phyloP scores from a whole-genome alignment of 2,797 vertebrate species.

The Thaleichthys pacificus region DNA sequence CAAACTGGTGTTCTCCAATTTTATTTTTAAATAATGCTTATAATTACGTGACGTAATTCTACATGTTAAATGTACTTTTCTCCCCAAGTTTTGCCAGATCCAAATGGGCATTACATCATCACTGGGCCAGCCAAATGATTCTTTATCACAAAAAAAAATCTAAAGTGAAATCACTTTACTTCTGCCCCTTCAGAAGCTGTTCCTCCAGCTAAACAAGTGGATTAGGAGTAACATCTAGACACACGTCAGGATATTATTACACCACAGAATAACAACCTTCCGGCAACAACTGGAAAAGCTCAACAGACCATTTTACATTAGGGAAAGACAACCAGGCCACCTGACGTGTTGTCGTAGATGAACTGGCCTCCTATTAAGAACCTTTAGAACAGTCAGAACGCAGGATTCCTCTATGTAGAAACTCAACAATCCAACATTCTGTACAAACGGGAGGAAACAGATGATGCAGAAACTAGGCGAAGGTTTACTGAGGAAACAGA shows the following conservation, averaged over 20 bases:
- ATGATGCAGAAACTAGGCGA: conserved; percentile 52
- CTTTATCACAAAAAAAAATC: conserved; percentile 46
- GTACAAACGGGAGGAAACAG: conserved; percentile 44
- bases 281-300: background rate
- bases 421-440: conserved; percentile 56
- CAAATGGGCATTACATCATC: conserved; percentile 49
- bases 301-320: background rate
- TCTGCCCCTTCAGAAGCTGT: background rate
- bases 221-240: background rate
- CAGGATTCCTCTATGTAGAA: conserved; percentile 12
- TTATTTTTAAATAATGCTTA: conserved; percentile 45
- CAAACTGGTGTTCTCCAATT: background rate
- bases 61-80: conserved; percentile 41
- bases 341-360: background rate
- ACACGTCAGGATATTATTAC: background rate
- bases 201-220: background rate
- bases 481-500: background rate
- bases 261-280: conserved; percentile 2
- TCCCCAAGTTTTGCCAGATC: conserved; percentile 20
- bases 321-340: background rate
- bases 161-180: conserved; percentile 2
- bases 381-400: conserved; percentile 14
- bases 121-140: conserved; percentile 79
- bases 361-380: conserved; percentile 10
- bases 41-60: background rate